Evolutionary conservation across 2,113 vertebrate species (phyloP), one percentile per base, ranked within the genome.

Genomic region (Pachycephala philippinensis): DNA sequence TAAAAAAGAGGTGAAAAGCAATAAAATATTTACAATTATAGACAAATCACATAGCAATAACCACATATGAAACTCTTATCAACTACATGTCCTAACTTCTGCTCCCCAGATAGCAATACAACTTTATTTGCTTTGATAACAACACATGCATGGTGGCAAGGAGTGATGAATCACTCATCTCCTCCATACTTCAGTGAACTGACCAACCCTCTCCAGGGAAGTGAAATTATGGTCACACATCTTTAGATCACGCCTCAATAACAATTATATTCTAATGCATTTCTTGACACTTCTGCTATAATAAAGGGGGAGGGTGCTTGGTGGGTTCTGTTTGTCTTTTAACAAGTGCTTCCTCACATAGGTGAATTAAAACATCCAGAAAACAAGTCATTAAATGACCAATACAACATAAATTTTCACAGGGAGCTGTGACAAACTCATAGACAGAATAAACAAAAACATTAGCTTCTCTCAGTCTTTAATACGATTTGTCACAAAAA

Each of bases 121-220:
- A 98, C 97, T 98, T 98, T 98, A 98, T 98, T 97, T 98, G 96
- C 97, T 97, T 97, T 98, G 95, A 98, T 91, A 93, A 88, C 81
- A 92, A 75, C 68, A 95, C 31, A 74, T 89, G 87, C 64, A 78
- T 14, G 40, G 76, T 83, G 65, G 89, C 77, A 93, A 88, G 78
- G 72, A 94, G 90, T 94, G 95, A 97, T 96, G 77, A 94, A 97
- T 96, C 95, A 83, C 86, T 89, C 71, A 80, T 80, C 89, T 64
- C 77, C 54, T 83, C 84, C 84, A 87, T 86, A 87, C 93, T 95
- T 95, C 90, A 89, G 64, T 88, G 71, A 94, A 90, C 91, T 93
- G 90, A 92, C 94, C 91, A 93, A 68, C 54, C 61, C 66, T 91
- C 85, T 94, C 56, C 72, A 86, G 89, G 76, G 70, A 95, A 90